These are phyloP conservation scores for Delia radicum DNA, from an alignment of 1,140 invertebrate genomes.

Conservation along the genomic window DNA sequence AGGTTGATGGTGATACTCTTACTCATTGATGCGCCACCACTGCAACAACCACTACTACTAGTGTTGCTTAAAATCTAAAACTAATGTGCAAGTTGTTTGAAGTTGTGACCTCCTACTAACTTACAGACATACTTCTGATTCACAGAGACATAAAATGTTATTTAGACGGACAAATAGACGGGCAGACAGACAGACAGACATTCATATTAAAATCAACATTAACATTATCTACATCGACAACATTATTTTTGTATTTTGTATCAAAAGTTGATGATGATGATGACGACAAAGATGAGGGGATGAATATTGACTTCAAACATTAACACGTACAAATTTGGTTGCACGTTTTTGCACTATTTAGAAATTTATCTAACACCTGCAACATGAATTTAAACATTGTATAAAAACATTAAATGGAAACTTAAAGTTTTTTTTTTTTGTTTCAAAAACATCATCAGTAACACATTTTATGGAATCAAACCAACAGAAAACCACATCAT, in stretches of 20 bases:
- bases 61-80: background rate
- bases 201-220: slow-evolving; percentile 2
- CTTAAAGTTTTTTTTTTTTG: background rate
- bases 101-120: slow-evolving; percentile 15
- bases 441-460: background rate
- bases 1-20: background rate
- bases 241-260: background rate
- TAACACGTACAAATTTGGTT: slow-evolving; percentile 22
- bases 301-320: slow-evolving; percentile 2
- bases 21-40: background rate
- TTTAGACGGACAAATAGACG: background rate
- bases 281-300: background rate
- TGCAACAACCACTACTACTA: background rate
- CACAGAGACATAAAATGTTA: background rate
- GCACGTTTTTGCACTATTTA: slow-evolving; percentile 22
- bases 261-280: background rate
- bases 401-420: background rate
- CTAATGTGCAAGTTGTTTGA: slow-evolving; percentile 4
- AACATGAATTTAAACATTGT: slow-evolving; percentile 11
- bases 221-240: background rate
- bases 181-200: background rate
- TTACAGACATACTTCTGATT: background rate
- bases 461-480: slow-evolving; percentile 1
- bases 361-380: slow-evolving; percentile 23
- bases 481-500: background rate